Evolutionary conservation across 2,888 invertebrate species (phyloP).

Genomic region (Cataglyphis altisquamis): DNA sequence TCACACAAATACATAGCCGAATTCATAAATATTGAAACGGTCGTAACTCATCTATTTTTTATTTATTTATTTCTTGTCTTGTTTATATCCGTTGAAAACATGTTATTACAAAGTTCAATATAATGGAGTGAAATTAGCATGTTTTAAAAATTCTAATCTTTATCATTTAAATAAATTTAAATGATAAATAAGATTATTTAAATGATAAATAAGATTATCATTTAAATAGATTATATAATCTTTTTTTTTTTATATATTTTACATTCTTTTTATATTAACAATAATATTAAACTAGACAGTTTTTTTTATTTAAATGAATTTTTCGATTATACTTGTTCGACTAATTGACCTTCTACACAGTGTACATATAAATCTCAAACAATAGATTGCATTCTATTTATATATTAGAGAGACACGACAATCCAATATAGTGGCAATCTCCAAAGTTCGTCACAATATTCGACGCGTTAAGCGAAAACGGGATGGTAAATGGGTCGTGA

Average conservation of each 20-base stretch:
- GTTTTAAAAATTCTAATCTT: not conserved
- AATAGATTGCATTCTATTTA: not conserved
- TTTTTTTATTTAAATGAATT: not conserved
- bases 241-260: not conserved
- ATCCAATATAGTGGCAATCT: not conserved
- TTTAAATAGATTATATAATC: no score
- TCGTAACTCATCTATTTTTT: not conserved
- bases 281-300: not conserved
- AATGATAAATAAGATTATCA: no score
- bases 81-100: not conserved
- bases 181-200: not conserved
- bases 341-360: conserved; percentile 8
- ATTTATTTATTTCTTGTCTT: not conserved
- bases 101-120: not conserved
- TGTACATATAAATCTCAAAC: not conserved
- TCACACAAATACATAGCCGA: not conserved
- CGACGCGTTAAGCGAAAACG: conserved; percentile 24
- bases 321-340: not conserved
- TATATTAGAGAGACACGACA: not conserved
- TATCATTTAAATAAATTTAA: not conserved
- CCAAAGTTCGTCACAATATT: not conserved
- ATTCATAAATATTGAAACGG: not conserved
- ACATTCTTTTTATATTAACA: not conserved
- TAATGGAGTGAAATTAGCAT: not conserved
- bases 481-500: conserved; percentile 65